Evolutionary conservation across 2,113 vertebrate species (phyloP).

Genomic region (Neogale vison): DNA sequence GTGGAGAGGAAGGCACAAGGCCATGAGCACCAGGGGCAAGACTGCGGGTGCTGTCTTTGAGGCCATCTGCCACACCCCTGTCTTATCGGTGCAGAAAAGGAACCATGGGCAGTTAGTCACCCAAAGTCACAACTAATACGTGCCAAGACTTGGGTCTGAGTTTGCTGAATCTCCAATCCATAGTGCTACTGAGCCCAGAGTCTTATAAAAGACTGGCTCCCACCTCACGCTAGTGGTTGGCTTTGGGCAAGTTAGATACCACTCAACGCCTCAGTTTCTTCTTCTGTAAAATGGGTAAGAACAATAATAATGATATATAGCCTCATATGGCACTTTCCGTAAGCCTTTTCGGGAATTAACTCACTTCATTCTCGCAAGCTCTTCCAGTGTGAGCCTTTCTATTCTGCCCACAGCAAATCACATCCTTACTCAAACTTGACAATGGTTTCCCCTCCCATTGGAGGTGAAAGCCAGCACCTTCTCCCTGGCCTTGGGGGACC

Average conservation of each 20-base stretch:
- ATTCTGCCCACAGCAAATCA: background rate
- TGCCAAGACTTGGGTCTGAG: background rate
- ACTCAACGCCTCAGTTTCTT: background rate
- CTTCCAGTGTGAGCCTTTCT: background rate
- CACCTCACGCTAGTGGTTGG: background rate
- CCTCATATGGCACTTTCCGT: accelerated
- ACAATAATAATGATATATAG: background rate
- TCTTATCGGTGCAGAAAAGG: background rate
- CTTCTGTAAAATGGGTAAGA: background rate
- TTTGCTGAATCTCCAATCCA: background rate
- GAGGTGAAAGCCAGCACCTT: background rate
- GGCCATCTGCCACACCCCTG: background rate
- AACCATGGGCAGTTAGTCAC: background rate
- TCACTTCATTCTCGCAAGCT: background rate
- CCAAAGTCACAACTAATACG: background rate
- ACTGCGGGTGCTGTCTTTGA: background rate
- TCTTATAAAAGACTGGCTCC: background rate
- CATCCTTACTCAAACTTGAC: background rate
- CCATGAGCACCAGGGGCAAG: background rate
- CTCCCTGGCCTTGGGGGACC: background rate
- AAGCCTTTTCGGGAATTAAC: background rate
- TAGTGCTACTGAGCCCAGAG: background rate
- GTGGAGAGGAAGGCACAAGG: background rate
- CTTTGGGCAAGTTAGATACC: background rate
- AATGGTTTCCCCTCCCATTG: background rate